Evolutionary conservation across 2,113 vertebrate species (phyloP), one percentile per base, ranked within the genome.

Genomic region (Macroglossus sobrinus): DNA sequence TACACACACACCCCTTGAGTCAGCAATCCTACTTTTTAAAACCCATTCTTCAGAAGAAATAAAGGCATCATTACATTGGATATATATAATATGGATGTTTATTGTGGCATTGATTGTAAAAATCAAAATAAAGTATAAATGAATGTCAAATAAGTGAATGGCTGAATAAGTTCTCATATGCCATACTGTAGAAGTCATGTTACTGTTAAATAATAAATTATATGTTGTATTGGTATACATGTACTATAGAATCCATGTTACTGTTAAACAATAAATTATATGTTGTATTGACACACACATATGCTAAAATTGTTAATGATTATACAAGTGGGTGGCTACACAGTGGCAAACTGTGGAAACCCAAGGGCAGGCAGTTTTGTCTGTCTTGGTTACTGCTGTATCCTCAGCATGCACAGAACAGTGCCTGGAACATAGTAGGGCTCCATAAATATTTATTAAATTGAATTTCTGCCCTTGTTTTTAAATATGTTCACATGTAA

Each of bases 111-210:
- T 84, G 16, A 16, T 71, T 66, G 6, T 64, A 94, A 96, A 95
- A 79, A 63, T 79, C 4, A 79, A 84, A 84, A 88, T 33, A 76
- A 78, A 94, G 66, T 7, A 16, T 89, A 89, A 93, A 91, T 72
- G 5, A 93, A 28, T 74, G n/a, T 63, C n/a, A 81, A 53, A 53
- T 84, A 90, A 86, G 64, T 40, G 93, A 71, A 59, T 69, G 59
- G 4, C 10, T 69, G 28, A 86, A 72, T 87, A 71, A 19, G 50
- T 91, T 85, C 33, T 55, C 45, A 38, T 38, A 26, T 40, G 59
- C 5, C 4, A 80, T 53, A 82, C 3, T n/a, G 61, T 40, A 53
- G 40, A 82, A 35, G 68, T 47, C 85, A 68, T 71, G 40, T 45
- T 47, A 68, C 24, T 79, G 35, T 93, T 93, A 64, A 89, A 72